Evolutionary conservation across 2,888 invertebrate species (phyloP).

Genomic region (Platynereis dumerilii): DNA sequence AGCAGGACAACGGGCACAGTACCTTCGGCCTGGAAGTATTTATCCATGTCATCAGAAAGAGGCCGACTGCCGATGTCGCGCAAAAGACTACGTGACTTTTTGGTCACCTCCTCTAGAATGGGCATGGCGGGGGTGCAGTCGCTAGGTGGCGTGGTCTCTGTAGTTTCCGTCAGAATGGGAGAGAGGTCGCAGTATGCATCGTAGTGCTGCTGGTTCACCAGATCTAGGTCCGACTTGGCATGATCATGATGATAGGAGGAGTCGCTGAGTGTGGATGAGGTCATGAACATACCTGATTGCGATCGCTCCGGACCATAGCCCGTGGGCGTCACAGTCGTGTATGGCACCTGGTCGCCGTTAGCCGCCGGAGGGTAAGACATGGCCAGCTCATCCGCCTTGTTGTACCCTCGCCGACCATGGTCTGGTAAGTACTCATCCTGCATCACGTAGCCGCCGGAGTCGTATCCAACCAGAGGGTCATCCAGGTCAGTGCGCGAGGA

Average conservation of each 20-base stretch:
- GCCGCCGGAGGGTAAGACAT: slow-evolving; percentile 1
- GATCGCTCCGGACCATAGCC: neutral
- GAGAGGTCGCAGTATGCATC: slow-evolving; percentile 58
- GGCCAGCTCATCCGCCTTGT: slow-evolving; percentile 16
- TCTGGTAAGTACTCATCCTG: slow-evolving; percentile 13
- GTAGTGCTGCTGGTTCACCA: slow-evolving; percentile 15
- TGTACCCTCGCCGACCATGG: slow-evolving; percentile 7
- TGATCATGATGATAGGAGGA: slow-evolving; percentile 7
- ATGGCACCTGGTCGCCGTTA: neutral
- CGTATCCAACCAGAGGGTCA: slow-evolving; percentile 8
- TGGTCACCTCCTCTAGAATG: slow-evolving; percentile 69
- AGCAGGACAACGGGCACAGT: slow-evolving; percentile 8
- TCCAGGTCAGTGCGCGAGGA: slow-evolving; percentile 17
- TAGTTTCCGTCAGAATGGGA: slow-evolving; percentile 62
- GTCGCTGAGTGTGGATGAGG: slow-evolving; percentile 4
- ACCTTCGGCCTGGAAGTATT: slow-evolving; percentile 40
- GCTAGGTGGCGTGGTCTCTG: slow-evolving; percentile 32
- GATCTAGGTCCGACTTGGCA: slow-evolving; percentile 9
- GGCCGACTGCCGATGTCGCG: slow-evolving; percentile 47
- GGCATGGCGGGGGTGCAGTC: slow-evolving; percentile 68
- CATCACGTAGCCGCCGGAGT: slow-evolving; percentile 14
- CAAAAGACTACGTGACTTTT: slow-evolving; percentile 66
- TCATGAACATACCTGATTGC: slow-evolving; percentile 15
- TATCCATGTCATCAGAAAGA: slow-evolving; percentile 41
- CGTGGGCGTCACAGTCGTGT: neutral